phyloP scores from a whole-genome alignment of 2,888 invertebrate species.

The Halocaridina rubra region DNA sequence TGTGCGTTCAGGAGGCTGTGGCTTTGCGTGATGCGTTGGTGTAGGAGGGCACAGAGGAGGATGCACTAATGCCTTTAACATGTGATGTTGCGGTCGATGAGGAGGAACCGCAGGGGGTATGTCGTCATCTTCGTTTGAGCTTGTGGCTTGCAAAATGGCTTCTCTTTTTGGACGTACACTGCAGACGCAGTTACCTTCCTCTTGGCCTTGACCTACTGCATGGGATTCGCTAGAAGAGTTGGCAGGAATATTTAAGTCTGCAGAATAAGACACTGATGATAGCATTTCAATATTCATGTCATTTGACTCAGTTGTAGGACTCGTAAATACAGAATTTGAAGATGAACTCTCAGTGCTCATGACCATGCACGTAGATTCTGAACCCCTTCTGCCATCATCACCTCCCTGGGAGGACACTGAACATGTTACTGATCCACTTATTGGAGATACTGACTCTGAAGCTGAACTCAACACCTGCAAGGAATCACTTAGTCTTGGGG shows the following conservation, averaged over 20 bases:
- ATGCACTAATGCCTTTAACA: slow-evolving; percentile 65
- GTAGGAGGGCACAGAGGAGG: slow-evolving; percentile 77
- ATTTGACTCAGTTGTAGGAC: slow-evolving; percentile 49
- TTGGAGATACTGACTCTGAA: slow-evolving; percentile 41
- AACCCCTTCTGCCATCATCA: slow-evolving; percentile 36
- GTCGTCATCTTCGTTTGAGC: slow-evolving; percentile 34
- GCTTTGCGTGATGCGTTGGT: slow-evolving; percentile 81
- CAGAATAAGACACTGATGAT: slow-evolving; percentile 13
- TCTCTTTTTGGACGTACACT: slow-evolving; percentile 18
- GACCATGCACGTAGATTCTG: slow-evolving; percentile 58
- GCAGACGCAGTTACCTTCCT: too few species aligned
- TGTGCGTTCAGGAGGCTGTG: slow-evolving; percentile 62
- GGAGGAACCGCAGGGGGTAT: slow-evolving; percentile 64
- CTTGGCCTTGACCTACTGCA: background rate
- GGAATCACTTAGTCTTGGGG: slow-evolving; percentile 40
- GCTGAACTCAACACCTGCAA: slow-evolving; percentile 37
- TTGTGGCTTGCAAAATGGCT: background rate
- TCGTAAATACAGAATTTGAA: slow-evolving; percentile 61
- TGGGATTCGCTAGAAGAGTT: slow-evolving; percentile 15
- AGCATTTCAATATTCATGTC: slow-evolving; percentile 33
- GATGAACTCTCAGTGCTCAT: slow-evolving; percentile 57
- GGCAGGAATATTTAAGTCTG: slow-evolving; percentile 35
- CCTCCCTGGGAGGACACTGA: slow-evolving; percentile 44
- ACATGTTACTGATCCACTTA: slow-evolving; percentile 33
- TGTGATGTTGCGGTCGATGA: slow-evolving; percentile 68